These are phyloP conservation scores for Poecilia wingei DNA, from an alignment of 2,797 vertebrate genomes.

Conservation along the genomic window DNA sequence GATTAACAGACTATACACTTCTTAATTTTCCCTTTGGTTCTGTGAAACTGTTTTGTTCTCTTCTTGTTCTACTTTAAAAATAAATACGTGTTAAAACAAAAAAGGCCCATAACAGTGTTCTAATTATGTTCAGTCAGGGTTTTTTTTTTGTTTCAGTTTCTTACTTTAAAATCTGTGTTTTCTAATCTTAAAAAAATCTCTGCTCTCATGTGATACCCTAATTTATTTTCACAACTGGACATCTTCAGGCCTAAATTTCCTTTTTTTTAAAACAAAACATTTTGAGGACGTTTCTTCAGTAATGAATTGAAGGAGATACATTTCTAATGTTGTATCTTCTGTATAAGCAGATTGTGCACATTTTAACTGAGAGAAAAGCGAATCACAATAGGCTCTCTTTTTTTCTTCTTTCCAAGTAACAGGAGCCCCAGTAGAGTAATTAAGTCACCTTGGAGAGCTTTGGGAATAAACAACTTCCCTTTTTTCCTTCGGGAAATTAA, in stretches of 20 bases:
- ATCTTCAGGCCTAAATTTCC: not conserved
- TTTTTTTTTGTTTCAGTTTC: not conserved
- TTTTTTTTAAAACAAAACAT: not conserved
- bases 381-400: conserved; percentile 1
- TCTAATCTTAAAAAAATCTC: not conserved
- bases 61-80: too few species aligned
- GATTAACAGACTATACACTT: too few species aligned
- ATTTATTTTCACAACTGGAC: too few species aligned
- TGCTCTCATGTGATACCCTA: not conserved
- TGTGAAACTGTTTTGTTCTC: too few species aligned
- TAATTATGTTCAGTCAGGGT: not conserved
- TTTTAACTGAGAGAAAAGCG: not conserved
- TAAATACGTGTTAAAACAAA: not conserved
- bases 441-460: conserved; percentile 1
- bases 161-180: not conserved
- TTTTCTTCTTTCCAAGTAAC: not conserved
- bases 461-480: not conserved
- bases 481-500: not conserved
- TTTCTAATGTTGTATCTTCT: not conserved
- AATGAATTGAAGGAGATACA: not conserved
- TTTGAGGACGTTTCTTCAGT: not conserved
- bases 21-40: too few species aligned
- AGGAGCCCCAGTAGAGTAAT: not conserved
- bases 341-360: not conserved
- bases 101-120: not conserved